phyloP scores from a whole-genome alignment of 2,888 invertebrate genomes.

The Euzophera pinguis region DNA sequence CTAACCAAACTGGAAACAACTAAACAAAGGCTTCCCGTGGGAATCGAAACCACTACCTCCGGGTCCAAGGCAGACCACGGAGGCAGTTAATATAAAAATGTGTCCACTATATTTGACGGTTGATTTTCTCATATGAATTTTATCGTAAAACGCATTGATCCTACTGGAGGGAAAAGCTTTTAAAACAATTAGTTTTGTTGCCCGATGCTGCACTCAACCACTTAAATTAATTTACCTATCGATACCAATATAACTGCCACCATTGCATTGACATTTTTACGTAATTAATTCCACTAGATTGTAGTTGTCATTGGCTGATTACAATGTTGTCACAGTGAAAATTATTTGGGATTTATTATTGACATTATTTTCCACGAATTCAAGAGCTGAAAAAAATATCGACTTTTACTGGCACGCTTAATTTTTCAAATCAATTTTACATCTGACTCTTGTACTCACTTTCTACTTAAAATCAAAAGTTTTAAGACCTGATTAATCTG shows the following conservation, averaged over 20 bases:
- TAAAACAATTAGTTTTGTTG: conserved; percentile 61
- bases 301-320: not conserved
- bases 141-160: conserved; percentile 41
- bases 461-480: too few relatives aligned
- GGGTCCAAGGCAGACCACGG: too few relatives aligned
- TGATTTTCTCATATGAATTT: conserved; percentile 14
- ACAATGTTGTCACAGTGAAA: not conserved
- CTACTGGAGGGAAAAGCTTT: conserved; percentile 53
- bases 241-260: conserved; percentile 5
- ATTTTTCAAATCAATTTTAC: too few relatives aligned
- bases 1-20: too few relatives aligned
- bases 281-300: not conserved
- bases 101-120: not conserved
- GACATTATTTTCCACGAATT: too few relatives aligned
- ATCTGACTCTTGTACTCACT: too few relatives aligned
- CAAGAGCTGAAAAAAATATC: too few relatives aligned
- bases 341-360: too few relatives aligned
- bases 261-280: not conserved
- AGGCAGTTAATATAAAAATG: not conserved
- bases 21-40: too few relatives aligned
- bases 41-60: too few relatives aligned
- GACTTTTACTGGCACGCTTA: too few relatives aligned
- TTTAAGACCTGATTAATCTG: too few relatives aligned
- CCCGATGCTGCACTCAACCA: conserved; percentile 35
- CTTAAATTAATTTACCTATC: conserved; percentile 36